Evolutionary conservation across 2,797 vertebrate genomes (phyloP).

Genomic region (Tauraco hartlaubi): DNA sequence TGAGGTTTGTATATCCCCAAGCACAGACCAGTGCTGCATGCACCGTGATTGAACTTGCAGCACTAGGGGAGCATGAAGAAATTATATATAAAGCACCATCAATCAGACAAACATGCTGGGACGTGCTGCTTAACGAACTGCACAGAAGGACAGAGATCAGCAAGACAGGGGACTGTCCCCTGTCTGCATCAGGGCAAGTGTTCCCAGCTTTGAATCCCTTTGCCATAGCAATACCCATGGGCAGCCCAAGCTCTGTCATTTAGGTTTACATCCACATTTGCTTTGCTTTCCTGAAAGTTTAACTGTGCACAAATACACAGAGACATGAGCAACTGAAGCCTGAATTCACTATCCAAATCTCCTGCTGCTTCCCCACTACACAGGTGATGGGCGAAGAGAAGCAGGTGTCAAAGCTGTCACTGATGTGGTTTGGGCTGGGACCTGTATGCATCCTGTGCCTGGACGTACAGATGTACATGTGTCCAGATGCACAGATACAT

Average conservation of each 20-base stretch:
- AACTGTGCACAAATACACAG: neutral
- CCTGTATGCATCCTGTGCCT: accelerated
- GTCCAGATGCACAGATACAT: neutral
- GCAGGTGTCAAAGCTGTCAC: neutral
- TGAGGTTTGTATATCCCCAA: accelerated
- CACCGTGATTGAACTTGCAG: neutral
- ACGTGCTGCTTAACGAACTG: neutral
- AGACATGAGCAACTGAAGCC: neutral
- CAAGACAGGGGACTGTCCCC: neutral
- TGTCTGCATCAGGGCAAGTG: neutral
- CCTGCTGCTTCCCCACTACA: accelerated
- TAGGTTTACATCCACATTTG: neutral
- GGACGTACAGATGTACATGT: accelerated
- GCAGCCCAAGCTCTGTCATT: neutral
- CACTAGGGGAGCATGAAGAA: neutral
- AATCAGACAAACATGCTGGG: neutral
- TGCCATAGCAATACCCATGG: accelerated
- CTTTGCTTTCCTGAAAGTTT: neutral
- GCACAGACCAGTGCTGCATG: accelerated
- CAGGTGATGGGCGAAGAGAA: accelerated
- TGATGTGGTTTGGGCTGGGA: neutral
- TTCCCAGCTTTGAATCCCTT: neutral
- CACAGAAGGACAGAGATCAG: neutral
- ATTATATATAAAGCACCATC: neutral
- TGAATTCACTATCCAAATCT: neutral